phyloP scores from a whole-genome alignment of 2,797 vertebrate genomes.

The Pseudochromis fuscus region DNA sequence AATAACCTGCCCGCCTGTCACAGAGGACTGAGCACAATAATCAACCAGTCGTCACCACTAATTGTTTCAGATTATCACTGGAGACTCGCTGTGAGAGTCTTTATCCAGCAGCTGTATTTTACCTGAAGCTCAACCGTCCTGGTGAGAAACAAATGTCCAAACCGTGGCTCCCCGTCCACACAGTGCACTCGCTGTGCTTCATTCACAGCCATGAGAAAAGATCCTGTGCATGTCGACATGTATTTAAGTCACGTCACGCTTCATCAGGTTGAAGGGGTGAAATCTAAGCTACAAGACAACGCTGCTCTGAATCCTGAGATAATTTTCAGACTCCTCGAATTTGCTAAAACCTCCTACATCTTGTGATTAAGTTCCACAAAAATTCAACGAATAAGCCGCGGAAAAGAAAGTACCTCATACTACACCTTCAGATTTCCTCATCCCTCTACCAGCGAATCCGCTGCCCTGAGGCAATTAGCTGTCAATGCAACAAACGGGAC shows the following conservation, averaged over 20 bases:
- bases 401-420: neutral
- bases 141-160: no score
- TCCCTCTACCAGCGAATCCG: slow-evolving; percentile 45
- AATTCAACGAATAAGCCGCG: slow-evolving; percentile 13
- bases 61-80: slow-evolving; percentile 36
- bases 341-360: slow-evolving; percentile 17
- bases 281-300: slow-evolving; percentile 3
- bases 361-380: slow-evolving; percentile 15
- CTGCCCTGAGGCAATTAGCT: slow-evolving; percentile 68
- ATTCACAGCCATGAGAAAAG: slow-evolving; percentile 33
- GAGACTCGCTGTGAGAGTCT: slow-evolving; percentile 8
- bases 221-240: slow-evolving; percentile 43
- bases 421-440: slow-evolving; percentile 27
- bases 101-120: slow-evolving; percentile 24
- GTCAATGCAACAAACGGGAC: slow-evolving; percentile 65
- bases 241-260: slow-evolving; percentile 26
- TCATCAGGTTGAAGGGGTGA: neutral
- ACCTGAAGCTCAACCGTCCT: no score
- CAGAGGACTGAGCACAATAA: slow-evolving; percentile 29
- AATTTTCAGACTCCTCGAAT: slow-evolving; percentile 17
- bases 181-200: slow-evolving; percentile 25
- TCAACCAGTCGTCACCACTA: slow-evolving; percentile 25
- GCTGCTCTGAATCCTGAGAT: neutral
- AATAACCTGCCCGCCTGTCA: slow-evolving; percentile 25
- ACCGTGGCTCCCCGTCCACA: no score